Evolutionary conservation across 2,113 vertebrate species (phyloP).

Genomic region (Machaerirhynchus nigripectus): DNA sequence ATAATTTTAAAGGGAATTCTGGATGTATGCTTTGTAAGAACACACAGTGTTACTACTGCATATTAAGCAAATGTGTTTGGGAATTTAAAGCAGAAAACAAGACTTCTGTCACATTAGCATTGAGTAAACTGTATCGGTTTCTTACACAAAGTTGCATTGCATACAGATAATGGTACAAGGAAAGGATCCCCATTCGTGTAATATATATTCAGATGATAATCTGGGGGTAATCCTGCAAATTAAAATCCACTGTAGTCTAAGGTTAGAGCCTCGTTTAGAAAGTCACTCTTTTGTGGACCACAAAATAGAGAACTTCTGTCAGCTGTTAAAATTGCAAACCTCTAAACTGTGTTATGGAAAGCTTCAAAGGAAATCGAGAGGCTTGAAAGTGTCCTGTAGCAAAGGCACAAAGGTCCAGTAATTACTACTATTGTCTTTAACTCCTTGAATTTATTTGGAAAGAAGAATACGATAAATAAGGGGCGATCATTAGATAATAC

Average conservation of each 20-base stretch:
- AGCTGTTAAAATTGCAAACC: background rate
- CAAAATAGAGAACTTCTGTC: background rate
- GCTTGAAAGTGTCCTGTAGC: background rate
- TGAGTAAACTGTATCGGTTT: background rate
- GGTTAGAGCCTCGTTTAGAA: background rate
- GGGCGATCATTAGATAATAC: background rate
- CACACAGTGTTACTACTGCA: background rate
- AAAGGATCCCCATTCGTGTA: background rate
- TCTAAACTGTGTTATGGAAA: background rate
- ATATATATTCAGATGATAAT: background rate
- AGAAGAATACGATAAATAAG: background rate
- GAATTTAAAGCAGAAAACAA: background rate
- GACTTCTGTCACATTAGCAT: background rate
- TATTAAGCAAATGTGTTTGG: background rate
- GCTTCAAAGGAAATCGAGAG: background rate
- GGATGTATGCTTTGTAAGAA: background rate
- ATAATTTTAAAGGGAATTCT: background rate
- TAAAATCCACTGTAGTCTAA: background rate
- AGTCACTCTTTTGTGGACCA: background rate
- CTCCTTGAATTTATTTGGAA: background rate
- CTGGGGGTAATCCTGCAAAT: background rate
- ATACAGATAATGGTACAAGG: background rate
- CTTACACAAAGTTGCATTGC: background rate
- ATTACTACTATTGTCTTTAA: background rate
- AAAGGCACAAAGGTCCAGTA: background rate